phyloP scores from a whole-genome alignment of 2,113 vertebrate species.

The Muntiacus muntjak region DNA sequence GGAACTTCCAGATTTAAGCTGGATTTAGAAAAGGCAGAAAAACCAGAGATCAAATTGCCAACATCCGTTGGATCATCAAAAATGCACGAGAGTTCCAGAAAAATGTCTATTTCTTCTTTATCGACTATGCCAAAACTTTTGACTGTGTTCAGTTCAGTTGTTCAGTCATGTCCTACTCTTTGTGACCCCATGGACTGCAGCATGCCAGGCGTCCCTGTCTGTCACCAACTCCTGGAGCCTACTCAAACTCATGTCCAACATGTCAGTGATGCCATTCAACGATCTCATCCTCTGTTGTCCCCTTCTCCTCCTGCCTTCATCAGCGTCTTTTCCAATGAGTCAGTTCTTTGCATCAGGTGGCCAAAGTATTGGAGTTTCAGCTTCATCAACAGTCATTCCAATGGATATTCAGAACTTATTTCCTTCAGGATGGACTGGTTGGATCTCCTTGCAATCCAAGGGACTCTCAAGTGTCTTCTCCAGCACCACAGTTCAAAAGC shows the following conservation, averaged over 20 bases:
- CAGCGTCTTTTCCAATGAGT: neutral
- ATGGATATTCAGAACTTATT: neutral
- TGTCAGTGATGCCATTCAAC: fast-evolving
- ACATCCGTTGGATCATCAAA: neutral
- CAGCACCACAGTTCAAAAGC: neutral
- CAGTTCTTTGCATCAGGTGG: neutral
- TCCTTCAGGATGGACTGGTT: neutral
- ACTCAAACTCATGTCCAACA: neutral
- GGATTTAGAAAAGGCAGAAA: neutral
- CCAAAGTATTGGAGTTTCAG: neutral
- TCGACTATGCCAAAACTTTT: neutral
- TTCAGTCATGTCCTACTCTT: neutral
- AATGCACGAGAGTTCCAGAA: neutral
- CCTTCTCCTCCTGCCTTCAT: neutral
- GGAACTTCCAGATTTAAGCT: neutral
- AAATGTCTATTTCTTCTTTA: neutral
- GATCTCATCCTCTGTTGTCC: neutral
- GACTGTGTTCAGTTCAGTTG: neutral
- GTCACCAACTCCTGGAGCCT: neutral
- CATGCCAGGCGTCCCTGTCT: fast-evolving
- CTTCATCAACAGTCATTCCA: neutral
- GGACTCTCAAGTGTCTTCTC: neutral
- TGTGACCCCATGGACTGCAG: neutral
- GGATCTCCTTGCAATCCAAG: neutral
- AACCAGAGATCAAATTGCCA: neutral